Base-by-base conservation (phyloP, 2,797 vertebrate species). In the Schizopygopsis pylzovi region DNA sequence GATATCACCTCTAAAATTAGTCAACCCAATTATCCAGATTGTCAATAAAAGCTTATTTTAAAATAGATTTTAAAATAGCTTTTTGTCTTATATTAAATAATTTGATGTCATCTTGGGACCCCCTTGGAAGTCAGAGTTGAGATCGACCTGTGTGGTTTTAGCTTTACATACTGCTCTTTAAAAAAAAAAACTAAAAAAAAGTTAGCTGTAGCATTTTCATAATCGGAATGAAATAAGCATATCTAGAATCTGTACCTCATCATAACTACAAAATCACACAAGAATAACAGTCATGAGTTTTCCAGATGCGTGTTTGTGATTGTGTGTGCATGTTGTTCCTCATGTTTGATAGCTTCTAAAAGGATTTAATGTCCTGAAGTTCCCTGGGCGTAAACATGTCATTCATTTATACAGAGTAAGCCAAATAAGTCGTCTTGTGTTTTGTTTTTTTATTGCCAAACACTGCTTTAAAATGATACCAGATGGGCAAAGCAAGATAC, bases 321-420 rank as follows among this genome's bases (percentile, higher is more conserved):
- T 47, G 5, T 22, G 65, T 25, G 18, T 18, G 22, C n/a, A 20
- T 54, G 65, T n/a, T 65, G 54, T 71, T 79, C 33, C 65, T 86
- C 79, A 70, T 71, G 43, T 71, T 81, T 65, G 52, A 79, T 65
- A 61, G 37, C 9, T 70, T 77, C n/a, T 72, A 47, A 79, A 61
- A 70, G 25, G 56, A 85, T 88, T 82, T 56, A 73, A 82, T 85
- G 73, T 68, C 22, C 28, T 47, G 22, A 63, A 71, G 72, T 84
- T 84, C 25, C 43, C 67, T 22, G 12, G 9, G 28, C 20, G 4
- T 41, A 65, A 73, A 87, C 49, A 45, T 68, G 85, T 54, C 20
- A 81, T 83, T 87, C 77, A 90, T 87, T 77, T 59, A 76, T 45
- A 37, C n/a, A 18, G 25, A 49, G 76, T 43, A 15, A 77, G 22